Percentiles rank a stretch among this genome's conserved stretches.
Conservation (phyloP, 2,888 invertebrate genomes). For the Cephonodes hylas region DNA sequence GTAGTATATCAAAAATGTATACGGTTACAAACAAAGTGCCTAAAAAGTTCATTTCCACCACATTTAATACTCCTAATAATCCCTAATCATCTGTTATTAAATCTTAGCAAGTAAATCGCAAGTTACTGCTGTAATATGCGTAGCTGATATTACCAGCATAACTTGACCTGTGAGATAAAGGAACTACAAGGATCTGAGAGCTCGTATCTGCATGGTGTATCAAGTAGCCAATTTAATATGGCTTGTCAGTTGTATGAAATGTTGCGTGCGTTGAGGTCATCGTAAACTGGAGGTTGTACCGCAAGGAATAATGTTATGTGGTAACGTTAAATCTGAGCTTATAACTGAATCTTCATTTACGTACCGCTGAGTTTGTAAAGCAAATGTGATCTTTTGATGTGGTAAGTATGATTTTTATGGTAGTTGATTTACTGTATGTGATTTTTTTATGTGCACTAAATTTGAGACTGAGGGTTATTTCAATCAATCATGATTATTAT, state of each 20-base stretch:
- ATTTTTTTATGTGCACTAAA: background rate
- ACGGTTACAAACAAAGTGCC: background rate
- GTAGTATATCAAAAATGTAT: too few relatives aligned
- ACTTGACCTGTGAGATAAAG: constrained; percentile 43
- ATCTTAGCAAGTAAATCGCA: constrained; percentile 50
- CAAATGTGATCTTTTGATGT: constrained; percentile 24
- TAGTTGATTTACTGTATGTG: background rate
- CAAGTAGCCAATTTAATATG: constrained; percentile 41
- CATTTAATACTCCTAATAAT: constrained; percentile 1
- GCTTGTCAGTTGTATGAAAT: constrained; percentile 31
- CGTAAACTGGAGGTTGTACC: constrained; percentile 46
- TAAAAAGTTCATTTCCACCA: background rate
- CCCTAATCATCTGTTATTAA: constrained; percentile 45
- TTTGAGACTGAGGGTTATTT: too few relatives aligned
- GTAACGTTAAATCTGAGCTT: constrained; percentile 60
- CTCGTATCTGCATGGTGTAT: constrained; percentile 49
- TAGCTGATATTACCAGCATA: constrained; percentile 40
- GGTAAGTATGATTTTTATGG: constrained; percentile 28
- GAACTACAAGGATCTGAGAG: constrained; percentile 39
- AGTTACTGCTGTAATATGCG: constrained; percentile 50
- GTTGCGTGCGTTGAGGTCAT: constrained; percentile 38
- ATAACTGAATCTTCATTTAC: constrained; percentile 62
- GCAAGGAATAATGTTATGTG: constrained; percentile 62
- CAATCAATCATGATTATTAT: too few relatives aligned
- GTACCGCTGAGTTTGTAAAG: constrained; percentile 37